Evolutionary conservation across 2,797 vertebrate genomes (phyloP).

Genomic region (Gila robusta): DNA sequence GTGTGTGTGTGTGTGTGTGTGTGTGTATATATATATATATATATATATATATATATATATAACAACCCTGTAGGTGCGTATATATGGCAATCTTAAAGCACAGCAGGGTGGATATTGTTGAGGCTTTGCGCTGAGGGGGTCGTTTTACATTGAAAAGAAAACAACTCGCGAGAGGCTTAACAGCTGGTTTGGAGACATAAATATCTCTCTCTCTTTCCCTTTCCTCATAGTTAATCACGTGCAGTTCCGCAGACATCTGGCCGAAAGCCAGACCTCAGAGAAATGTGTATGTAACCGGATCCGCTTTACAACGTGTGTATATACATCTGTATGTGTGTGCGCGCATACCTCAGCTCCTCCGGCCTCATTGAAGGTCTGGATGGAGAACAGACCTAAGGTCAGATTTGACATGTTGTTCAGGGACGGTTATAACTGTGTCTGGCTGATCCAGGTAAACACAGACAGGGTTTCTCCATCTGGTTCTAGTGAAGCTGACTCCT

Average conservation of each 20-base stretch:
- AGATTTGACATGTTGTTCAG: conserved; percentile 34
- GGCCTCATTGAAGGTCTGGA: conserved; percentile 2
- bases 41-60: no score
- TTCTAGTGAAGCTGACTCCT: conserved; percentile 41
- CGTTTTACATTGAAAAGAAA: conserved; percentile 22
- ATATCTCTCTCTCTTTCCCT: not conserved
- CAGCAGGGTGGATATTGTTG: conserved; percentile 16
- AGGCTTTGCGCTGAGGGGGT: conserved; percentile 17
- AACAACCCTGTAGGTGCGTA: not conserved
- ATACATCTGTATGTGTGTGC: not conserved
- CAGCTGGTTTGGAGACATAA: conserved; percentile 23
- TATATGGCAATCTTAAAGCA: not conserved
- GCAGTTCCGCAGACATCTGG: conserved; percentile 34
- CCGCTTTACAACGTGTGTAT: conserved; percentile 21
- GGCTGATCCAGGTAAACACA: conserved; percentile 41
- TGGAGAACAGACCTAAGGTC: conserved; percentile 25
- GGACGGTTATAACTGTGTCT: conserved; percentile 18
- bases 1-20: no score
- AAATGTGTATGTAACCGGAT: conserved; percentile 30
- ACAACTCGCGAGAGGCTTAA: conserved; percentile 18
- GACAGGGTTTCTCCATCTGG: conserved; percentile 22
- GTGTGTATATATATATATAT: no score
- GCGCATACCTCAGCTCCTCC: not conserved
- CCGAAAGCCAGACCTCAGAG: conserved; percentile 14
- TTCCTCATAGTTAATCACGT: conserved; percentile 36